phyloP scores from a whole-genome alignment of 2,113 vertebrate species.

The Protomyctophum bolini region DNA sequence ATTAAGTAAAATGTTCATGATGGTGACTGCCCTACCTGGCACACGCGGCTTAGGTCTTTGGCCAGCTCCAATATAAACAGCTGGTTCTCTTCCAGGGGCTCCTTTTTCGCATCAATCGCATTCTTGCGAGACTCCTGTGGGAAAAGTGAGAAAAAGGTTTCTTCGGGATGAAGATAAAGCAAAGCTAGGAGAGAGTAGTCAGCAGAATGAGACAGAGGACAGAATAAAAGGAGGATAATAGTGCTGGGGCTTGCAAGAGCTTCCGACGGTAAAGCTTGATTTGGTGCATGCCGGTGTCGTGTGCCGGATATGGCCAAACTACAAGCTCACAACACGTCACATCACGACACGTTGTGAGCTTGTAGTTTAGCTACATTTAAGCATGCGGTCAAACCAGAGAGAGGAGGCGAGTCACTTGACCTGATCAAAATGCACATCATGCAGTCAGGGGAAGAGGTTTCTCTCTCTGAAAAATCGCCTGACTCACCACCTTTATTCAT shows the following conservation, averaged over 20 bases:
- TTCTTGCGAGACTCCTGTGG: constrained; percentile 74
- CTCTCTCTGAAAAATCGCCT: not conserved
- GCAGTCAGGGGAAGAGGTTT: constrained; percentile 41
- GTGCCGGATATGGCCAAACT: too few species aligned
- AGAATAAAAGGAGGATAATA: constrained; percentile 18
- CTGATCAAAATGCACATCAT: constrained; percentile 59
- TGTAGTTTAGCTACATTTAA: not conserved
- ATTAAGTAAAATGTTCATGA: not conserved
- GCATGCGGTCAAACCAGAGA: constrained; percentile 31
- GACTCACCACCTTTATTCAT: constrained; percentile 24
- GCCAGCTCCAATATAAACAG: constrained; percentile 77
- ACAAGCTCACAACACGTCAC: too few species aligned
- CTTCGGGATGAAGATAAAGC: constrained; percentile 3
- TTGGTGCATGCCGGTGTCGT: too few species aligned
- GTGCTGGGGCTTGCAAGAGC: constrained; percentile 17
- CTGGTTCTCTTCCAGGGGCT: constrained; percentile 77
- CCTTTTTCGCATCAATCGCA: constrained; percentile 65
- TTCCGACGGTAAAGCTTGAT: constrained; percentile 24
- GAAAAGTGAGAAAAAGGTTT: not conserved
- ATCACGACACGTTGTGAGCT: not conserved
- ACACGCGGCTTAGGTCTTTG: constrained; percentile 75
- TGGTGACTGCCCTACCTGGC: constrained; percentile 67
- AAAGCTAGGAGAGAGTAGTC: not conserved
- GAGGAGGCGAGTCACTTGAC: constrained; percentile 16
- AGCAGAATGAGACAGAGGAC: constrained; percentile 12